These are phyloP conservation scores for Syrrhaptes paradoxus DNA, from an alignment of 2,113 vertebrate genomes.

Conservation along the genomic window DNA sequence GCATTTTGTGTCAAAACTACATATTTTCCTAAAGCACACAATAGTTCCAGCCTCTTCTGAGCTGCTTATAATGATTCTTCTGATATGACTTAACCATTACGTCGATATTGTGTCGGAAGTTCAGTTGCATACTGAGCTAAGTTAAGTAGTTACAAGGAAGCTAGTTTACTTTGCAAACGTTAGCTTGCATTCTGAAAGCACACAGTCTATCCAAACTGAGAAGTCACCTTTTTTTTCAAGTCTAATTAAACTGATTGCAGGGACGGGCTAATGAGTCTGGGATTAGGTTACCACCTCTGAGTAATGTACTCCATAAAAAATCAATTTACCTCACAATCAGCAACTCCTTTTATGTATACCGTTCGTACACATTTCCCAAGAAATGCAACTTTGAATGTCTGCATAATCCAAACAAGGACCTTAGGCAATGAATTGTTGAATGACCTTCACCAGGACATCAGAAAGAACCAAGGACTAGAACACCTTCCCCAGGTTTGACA, in stretches of 20 bases:
- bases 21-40: not conserved
- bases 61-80: fast-evolving
- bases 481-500: not conserved
- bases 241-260: slow-evolving; percentile 35
- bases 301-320: slow-evolving; percentile 25
- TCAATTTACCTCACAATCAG: not conserved
- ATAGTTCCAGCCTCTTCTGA: not conserved
- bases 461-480: not conserved
- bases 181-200: not conserved
- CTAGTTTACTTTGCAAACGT: not conserved
- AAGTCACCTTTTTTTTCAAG: slow-evolving; percentile 12
- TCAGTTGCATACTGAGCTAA: not conserved
- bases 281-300: slow-evolving; percentile 9
- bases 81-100: not conserved
- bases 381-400: not conserved
- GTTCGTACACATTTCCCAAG: not conserved
- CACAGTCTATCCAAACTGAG: not conserved
- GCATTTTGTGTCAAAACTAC: not conserved
- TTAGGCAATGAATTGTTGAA: not conserved
- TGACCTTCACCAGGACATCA: not conserved
- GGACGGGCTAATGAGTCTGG: not conserved
- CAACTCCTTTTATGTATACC: not conserved
- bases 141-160: not conserved
- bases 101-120: not conserved
- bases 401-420: not conserved